phyloP scores from a whole-genome alignment of 2,113 vertebrate genomes.

The Haemorhous mexicanus region DNA sequence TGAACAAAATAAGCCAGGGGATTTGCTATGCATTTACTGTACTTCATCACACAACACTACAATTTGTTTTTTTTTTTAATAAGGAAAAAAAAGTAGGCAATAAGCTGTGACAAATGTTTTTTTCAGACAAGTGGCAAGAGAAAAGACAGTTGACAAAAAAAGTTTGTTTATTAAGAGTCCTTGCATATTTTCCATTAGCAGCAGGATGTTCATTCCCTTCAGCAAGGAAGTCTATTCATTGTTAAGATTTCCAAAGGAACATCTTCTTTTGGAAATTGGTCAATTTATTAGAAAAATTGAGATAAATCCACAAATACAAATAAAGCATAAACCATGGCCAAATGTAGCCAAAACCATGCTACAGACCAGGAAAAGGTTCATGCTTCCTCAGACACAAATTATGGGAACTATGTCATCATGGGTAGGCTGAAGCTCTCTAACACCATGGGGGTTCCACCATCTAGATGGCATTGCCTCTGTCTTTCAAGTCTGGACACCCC shows the following conservation, averaged over 20 bases:
- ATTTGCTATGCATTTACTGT: not conserved
- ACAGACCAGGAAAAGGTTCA: not conserved
- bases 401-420: not conserved
- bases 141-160: not conserved
- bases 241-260: not conserved
- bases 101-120: not conserved
- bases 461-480: not conserved
- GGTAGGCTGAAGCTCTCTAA: not conserved
- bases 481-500: not conserved
- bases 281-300: not conserved
- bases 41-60: not conserved
- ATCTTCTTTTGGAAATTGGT: not conserved
- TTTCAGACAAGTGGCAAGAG: not conserved
- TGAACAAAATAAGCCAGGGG: not conserved
- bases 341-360: not conserved
- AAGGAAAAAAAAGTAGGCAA: not conserved
- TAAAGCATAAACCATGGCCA: not conserved
- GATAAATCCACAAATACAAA: not conserved
- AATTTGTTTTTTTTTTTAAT: not conserved
- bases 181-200: not conserved
- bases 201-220: not conserved
- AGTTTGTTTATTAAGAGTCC: not conserved
- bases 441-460: accelerated
- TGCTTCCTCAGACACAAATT: not conserved
- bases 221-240: not conserved